Conservation (phyloP, 1,140 invertebrate species). For the Pseudomyrmex sp. region DNA sequence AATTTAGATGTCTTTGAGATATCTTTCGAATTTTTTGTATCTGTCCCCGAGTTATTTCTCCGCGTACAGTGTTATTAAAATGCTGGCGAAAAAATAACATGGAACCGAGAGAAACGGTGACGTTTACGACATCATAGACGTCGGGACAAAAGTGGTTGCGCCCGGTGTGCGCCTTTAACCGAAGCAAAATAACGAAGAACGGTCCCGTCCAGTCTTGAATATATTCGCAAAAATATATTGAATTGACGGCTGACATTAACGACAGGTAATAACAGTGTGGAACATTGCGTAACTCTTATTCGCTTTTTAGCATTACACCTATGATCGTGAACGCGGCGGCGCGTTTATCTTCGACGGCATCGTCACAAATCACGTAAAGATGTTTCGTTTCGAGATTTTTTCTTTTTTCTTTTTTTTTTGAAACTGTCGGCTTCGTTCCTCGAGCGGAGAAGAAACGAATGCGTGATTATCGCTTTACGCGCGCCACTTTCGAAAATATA, state of each 20-base stretch:
- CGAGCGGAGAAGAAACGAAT: no score
- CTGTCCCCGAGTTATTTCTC: no score
- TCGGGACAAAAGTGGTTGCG: conserved; percentile 22
- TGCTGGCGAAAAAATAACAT: conserved; percentile 31
- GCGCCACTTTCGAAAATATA: not conserved
- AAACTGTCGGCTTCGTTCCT: not conserved
- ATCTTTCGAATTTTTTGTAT: no score
- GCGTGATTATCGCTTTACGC: not conserved
- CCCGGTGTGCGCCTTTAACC: conserved; percentile 20
- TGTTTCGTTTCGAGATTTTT: not conserved
- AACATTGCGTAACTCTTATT: conserved; percentile 21
- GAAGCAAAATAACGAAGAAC: conserved; percentile 19
- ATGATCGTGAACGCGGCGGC: not conserved
- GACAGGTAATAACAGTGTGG: conserved; percentile 39
- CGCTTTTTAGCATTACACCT: conserved; percentile 10
- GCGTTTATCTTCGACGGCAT: not conserved
- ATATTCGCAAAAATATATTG: conserved; percentile 56
- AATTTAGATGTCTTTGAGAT: no score
- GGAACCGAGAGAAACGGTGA: conserved; percentile 58
- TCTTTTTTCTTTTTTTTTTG: not conserved
- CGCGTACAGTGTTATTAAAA: not conserved
- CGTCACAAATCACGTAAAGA: conserved; percentile 29
- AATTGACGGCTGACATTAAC: conserved; percentile 52
- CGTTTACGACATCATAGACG: conserved; percentile 63
- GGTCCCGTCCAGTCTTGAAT: conserved; percentile 34